Evolutionary conservation across 2,113 vertebrate species (phyloP).

Genomic region (Spermophilus dauricus): DNA sequence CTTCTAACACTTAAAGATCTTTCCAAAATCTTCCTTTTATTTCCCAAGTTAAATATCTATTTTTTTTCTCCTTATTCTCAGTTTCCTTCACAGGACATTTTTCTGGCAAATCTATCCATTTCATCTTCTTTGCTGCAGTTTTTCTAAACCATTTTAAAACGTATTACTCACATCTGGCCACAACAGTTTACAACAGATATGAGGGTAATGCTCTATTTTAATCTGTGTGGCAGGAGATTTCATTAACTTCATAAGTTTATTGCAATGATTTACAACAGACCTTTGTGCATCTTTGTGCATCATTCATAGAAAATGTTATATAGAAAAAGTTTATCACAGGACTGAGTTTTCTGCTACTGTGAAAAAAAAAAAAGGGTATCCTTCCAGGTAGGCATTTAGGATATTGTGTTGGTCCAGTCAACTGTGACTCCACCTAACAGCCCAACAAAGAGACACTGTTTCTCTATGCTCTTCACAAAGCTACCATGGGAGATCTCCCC

Average conservation of each 20-base stretch:
- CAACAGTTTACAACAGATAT: not conserved
- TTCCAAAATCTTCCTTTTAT: not conserved
- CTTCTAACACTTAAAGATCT: not conserved
- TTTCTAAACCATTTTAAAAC: not conserved
- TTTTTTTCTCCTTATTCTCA: not conserved
- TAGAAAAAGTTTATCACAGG: not conserved
- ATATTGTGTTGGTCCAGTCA: not conserved
- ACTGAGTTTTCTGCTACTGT: not conserved
- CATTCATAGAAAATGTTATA: not conserved
- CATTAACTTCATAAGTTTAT: not conserved
- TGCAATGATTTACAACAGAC: not conserved
- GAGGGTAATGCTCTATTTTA: not conserved
- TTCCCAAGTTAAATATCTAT: not conserved
- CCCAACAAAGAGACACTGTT: not conserved
- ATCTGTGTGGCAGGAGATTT: not conserved
- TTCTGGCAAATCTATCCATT: not conserved
- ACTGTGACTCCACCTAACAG: not conserved
- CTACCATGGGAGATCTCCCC: not conserved
- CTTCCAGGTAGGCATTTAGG: not conserved
- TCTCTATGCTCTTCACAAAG: not conserved
- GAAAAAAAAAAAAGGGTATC: not conserved
- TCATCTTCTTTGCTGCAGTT: not conserved
- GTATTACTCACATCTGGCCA: not conserved
- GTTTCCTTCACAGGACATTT: not conserved
- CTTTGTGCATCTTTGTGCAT: not conserved